Conservation (phyloP, 2,797 vertebrate species). For the Cyprinella venusta region DNA sequence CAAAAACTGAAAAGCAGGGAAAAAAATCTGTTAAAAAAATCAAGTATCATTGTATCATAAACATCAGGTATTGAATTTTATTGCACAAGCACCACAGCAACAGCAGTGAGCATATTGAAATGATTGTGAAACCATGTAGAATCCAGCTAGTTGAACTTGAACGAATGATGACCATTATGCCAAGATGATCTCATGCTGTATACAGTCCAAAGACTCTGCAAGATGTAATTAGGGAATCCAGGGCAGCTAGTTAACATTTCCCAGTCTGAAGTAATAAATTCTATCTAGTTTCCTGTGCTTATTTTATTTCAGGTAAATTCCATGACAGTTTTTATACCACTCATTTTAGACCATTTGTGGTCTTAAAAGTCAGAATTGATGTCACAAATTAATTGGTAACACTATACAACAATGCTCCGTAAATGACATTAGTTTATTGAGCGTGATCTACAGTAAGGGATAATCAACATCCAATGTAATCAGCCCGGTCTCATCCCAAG, state of each 20-base stretch:
- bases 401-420: neutral
- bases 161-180: neutral
- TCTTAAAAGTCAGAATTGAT: neutral
- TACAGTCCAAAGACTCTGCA: neutral
- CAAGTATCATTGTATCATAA: neutral
- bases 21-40: neutral
- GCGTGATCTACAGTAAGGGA: too few species aligned
- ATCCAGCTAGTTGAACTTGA: constrained; percentile 14
- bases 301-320: neutral
- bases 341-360: neutral
- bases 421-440: neutral
- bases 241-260: neutral
- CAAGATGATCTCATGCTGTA: constrained; percentile 16
- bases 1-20: neutral
- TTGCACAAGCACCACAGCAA: neutral
- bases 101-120: neutral
- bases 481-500: too few species aligned
- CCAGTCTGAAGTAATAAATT: neutral
- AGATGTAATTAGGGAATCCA: neutral
- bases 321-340: neutral
- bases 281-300: neutral
- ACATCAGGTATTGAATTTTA: neutral
- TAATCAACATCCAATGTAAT: too few species aligned
- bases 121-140: neutral
- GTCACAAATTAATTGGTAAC: neutral